Evolutionary conservation across 2,797 vertebrate species (phyloP), one percentile per base, ranked within the genome.

Genomic region (Pseudomugil gertrudae): DNA sequence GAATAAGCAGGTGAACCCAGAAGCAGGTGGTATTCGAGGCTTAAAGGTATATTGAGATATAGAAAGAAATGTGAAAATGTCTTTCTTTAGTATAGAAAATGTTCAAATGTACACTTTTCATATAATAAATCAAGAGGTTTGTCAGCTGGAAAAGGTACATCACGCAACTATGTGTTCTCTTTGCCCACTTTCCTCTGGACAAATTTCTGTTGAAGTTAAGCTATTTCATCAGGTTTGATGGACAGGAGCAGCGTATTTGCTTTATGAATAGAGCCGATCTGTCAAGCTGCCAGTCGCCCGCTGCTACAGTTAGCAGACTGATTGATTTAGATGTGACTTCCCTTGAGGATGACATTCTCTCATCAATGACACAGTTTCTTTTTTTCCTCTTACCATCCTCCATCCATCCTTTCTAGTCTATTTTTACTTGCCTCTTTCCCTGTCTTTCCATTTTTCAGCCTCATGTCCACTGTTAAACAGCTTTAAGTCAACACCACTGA

Each of bases 261-360:
- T 83, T 81, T 72, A 74, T 78, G 76, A 86, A 83, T 76, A 71
- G 57, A 81, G 63, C 52, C 30, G 58, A 80, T 79, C 79, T 81
- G 81, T 84, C 86, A 89, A 77, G 66, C 83, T 85, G 84, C 69
- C 81, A 84, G 81, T 86, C 68, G 55, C 63, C 72, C 63, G 19
- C 79, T 64, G 72, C 62, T 72, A 59, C 69, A 77, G 68, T 72
- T 78, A 74, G 71, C 60, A 35, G 74, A 72, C 70, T 83, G 83
- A 88, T 79, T 74, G 79, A 86, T 85, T 88, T 69, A 78, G 79
- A 83, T 74, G 80, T 2, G n/a, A 53, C 48, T 76, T 81, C 80
- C 82, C 69, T 67, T 64, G 73, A 84, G 74, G 74, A 59, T 72
- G 73, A 81, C 76, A 74, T 58, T 83, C 48, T 68, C 60, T 65